Base-by-base conservation (phyloP, 2,797 vertebrate species). In the Poecile montanus region DNA sequence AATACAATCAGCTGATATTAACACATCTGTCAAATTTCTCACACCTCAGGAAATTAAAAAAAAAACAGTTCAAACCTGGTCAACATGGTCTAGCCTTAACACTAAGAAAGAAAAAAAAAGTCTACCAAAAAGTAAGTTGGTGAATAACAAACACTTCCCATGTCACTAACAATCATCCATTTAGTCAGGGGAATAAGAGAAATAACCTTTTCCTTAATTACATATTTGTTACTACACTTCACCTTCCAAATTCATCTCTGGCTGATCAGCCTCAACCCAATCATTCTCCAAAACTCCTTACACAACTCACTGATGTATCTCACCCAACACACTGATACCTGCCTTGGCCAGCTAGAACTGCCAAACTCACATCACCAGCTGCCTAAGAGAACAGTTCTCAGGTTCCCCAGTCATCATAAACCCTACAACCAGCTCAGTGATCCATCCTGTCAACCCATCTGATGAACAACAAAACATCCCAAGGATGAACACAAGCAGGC, bases 11-110 rank as follows among this genome's bases (percentile, higher is more conserved):
- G 48, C 45, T 21, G 19, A 72, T 57, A 90, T 19, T 34, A 81
- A 73, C 27, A 76, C 0, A 0, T 5, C 14, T 32, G 88, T 42
- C 56, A 71, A 51, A 16, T 27, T 36, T 12, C 32, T 17, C 11
- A 13, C 26, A 56, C 9, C 11, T 12, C 29, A 62, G 48, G 17
- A 50, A 53, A 56, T 13, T 40, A 40, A 40, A 6, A 15, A 32
- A 32, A 15, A 45, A 25, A 5, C 2, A 3, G 2, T 60, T 73
- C 83, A 93, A 89, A 74, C 14, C 5, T 45, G 10, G 2, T 51
- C 86, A 89, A 74, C 14, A 4, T 45, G 10, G 2, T 51, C 86
- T 84, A 75, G 26, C 16, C 53, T 61, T 62, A 89, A 82, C 2
- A 9, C n/a, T n/a, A 89, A 51, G 17, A 29, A 60, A 61, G 10